Evolutionary conservation across 2,113 vertebrate species (phyloP).

Genomic region (Bujurquina vittata): DNA sequence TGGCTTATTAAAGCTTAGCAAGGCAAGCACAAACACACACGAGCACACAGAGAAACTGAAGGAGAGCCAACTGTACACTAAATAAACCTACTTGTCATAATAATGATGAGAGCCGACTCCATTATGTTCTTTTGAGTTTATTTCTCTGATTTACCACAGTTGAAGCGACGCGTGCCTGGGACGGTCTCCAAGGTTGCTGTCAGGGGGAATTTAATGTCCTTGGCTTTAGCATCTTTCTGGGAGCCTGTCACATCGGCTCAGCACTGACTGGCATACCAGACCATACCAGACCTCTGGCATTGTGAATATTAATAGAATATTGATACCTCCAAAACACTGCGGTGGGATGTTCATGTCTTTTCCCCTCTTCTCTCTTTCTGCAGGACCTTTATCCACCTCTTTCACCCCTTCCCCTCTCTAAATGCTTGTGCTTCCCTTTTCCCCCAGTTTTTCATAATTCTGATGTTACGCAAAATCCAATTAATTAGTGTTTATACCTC

Average conservation of each 20-base stretch:
- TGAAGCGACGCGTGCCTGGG: conserved; percentile 69
- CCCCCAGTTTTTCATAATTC: not conserved
- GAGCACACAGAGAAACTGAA: conserved; percentile 17
- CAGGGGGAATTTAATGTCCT: conserved; percentile 87
- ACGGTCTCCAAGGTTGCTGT: conserved; percentile 89
- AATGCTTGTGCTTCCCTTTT: not conserved
- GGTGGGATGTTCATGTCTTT: conserved; percentile 60
- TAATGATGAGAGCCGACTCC: conserved; percentile 78
- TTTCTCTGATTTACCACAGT: conserved; percentile 82
- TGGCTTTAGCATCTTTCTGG: conserved; percentile 82
- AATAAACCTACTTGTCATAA: conserved; percentile 79
- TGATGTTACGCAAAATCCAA: not conserved
- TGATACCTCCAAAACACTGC: conserved; percentile 88
- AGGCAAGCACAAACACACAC: conserved; percentile 40
- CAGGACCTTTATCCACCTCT: conserved; percentile 1
- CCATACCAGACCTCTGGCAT: conserved; percentile 87
- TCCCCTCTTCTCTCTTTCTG: not conserved
- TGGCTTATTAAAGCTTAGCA: conserved; percentile 57
- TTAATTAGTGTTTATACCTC: conserved; percentile 69
- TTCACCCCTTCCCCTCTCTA: not conserved
- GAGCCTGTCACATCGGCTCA: conserved; percentile 87
- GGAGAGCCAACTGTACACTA: conserved; percentile 71
- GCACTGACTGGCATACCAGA: conserved; percentile 82
- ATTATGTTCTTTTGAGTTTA: conserved; percentile 82
- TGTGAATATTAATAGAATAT: conserved; percentile 93